A percentile compares a stretch with the other conserved stretches of the same genome.
phyloP scores from a whole-genome alignment of 2,113 vertebrate species.

The Monarcha castaneiventris region DNA sequence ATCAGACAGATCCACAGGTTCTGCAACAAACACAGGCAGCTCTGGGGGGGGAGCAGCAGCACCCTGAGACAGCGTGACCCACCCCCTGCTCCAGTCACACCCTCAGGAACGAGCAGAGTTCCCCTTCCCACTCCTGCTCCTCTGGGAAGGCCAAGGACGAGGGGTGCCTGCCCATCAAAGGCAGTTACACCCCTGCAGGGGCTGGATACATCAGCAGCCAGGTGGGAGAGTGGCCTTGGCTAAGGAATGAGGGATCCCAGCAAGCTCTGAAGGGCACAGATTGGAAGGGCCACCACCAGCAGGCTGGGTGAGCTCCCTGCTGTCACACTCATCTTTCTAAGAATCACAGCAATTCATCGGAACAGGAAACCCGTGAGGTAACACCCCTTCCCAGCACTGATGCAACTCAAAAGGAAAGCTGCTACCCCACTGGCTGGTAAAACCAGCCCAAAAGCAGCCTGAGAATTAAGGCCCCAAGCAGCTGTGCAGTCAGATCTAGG shows the following conservation, averaged over 20 bases:
- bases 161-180: neutral
- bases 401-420: neutral
- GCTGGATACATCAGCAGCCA: neutral
- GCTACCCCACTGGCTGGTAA: neutral
- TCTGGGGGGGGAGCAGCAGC: neutral
- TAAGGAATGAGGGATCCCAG: neutral
- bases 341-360: neutral
- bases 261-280: neutral
- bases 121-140: neutral
- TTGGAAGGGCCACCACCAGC: neutral
- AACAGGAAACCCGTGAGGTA: neutral
- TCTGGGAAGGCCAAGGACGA: neutral
- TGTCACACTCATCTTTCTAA: neutral
- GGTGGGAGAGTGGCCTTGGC: neutral
- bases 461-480: neutral
- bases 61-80: fast-evolving
- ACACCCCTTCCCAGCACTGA: neutral
- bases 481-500: neutral
- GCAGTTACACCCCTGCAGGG: neutral
- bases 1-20: conserved; percentile 99
- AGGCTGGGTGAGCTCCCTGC: neutral
- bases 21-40: conserved; percentile 60
- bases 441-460: neutral
- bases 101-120: fast-evolving
- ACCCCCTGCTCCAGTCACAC: fast-evolving